These are phyloP conservation scores for Xanthorhoe designata DNA, from an alignment of 2,888 invertebrate species.

Conservation along the genomic window DNA sequence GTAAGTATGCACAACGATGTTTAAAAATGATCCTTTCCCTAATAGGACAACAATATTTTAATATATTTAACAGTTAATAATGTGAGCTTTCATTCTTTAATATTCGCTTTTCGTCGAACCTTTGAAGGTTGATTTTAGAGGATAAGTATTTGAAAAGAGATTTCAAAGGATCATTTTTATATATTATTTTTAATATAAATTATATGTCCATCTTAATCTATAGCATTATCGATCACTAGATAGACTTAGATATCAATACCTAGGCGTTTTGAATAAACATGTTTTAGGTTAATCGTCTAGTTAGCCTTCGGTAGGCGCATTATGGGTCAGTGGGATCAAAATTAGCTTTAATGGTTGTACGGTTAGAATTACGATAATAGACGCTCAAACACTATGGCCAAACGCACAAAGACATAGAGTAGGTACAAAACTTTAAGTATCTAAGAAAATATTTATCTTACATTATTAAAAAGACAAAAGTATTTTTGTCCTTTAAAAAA, in stretches of 20 bases:
- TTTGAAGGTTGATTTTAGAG: no score
- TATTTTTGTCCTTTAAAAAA: background rate
- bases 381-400: conserved; percentile 23
- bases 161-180: background rate
- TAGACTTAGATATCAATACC: conserved; percentile 29
- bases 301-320: conserved; percentile 55
- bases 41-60: no score
- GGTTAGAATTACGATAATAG: conserved; percentile 39
- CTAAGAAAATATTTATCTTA: background rate
- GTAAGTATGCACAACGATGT: no score
- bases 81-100: no score
- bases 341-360: conserved; percentile 42
- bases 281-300: conserved; percentile 59
- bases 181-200: background rate
- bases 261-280: conserved; percentile 42
- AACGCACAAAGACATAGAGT: conserved; percentile 30
- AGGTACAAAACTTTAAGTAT: conserved; percentile 2
- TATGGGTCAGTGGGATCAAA: conserved; percentile 41
- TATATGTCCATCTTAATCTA: background rate
- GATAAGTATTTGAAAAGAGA: no score
- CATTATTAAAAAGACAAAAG: background rate
- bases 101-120: no score
- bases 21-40: no score
- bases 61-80: no score
- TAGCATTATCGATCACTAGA: conserved; percentile 5